These are phyloP conservation scores for Malaclemys terrapin DNA, from an alignment of 2,113 vertebrate species.

Conservation along the genomic window DNA sequence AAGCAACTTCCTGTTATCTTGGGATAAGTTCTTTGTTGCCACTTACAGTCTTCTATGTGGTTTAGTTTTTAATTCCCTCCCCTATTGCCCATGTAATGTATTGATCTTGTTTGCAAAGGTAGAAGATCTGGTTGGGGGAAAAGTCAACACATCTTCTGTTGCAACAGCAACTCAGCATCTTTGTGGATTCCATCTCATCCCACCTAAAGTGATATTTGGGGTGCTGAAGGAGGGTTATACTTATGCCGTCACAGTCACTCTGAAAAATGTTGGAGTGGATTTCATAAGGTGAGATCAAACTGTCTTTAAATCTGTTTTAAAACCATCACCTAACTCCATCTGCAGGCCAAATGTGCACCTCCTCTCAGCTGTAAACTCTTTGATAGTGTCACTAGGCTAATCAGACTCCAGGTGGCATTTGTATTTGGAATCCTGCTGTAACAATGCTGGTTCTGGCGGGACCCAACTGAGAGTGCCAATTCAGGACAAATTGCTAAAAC, in stretches of 20 bases:
- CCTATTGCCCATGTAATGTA: not conserved
- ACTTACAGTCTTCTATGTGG: not conserved
- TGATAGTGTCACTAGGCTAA: not conserved
- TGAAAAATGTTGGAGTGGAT: constrained; percentile 89
- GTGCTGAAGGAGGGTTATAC: constrained; percentile 83
- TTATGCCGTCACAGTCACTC: constrained; percentile 76
- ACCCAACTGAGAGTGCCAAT: too few species aligned
- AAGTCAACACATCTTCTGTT: constrained; percentile 81
- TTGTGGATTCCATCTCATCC: constrained; percentile 83
- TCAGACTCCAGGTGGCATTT: not conserved
- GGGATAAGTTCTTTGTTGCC: not conserved
- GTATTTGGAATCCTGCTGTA: not conserved
- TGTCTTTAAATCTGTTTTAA: not conserved
- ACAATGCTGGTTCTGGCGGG: too few species aligned
- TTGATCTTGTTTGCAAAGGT: constrained; percentile 58
- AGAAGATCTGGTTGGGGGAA: constrained; percentile 83
- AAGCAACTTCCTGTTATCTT: not conserved
- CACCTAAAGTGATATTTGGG: constrained; percentile 82
- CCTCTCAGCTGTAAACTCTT: not conserved
- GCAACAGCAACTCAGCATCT: constrained; percentile 35
- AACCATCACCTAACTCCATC: not conserved
- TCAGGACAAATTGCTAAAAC: too few species aligned
- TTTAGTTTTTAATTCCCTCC: too few species aligned
- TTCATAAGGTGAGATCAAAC: constrained; percentile 85
- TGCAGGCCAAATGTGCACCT: not conserved